Conservation (phyloP, 2,797 vertebrate species). For the Macropodus opercularis region DNA sequence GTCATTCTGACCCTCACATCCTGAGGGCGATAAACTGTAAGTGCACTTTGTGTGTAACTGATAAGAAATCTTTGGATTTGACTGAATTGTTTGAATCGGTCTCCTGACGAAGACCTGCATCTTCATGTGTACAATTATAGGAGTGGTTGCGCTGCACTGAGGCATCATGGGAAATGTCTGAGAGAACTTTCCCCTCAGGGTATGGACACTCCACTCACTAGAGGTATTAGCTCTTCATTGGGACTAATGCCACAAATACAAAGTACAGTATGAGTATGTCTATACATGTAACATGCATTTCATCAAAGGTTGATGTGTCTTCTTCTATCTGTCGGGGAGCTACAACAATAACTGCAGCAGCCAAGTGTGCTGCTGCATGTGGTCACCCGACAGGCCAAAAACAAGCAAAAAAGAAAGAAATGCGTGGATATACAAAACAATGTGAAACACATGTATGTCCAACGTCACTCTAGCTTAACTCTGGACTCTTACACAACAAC, state of each 20-base stretch:
- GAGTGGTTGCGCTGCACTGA: conserved; percentile 44
- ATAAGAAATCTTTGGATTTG: conserved; percentile 20
- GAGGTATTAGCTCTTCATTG: conserved; percentile 48
- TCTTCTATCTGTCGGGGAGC: conserved; percentile 47
- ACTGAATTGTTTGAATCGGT: conserved; percentile 17
- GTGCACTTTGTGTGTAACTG: conserved; percentile 55
- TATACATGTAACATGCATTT: conserved; percentile 45
- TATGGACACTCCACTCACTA: conserved; percentile 20
- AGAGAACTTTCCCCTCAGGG: conserved; percentile 9
- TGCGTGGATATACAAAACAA: conserved; percentile 67
- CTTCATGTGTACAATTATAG: conserved; percentile 41
- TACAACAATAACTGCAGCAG: conserved; percentile 50
- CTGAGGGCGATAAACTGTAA: conserved; percentile 38
- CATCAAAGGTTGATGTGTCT: conserved; percentile 37
- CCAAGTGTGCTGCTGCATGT: conserved; percentile 37
- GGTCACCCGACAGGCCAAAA: conserved; percentile 55
- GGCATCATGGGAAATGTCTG: conserved; percentile 37
- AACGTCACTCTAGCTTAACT: conserved; percentile 63
- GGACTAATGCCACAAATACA: conserved; percentile 34
- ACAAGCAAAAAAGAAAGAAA: conserved; percentile 56
- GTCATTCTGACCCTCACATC: conserved; percentile 21
- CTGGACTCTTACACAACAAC: conserved; percentile 18
- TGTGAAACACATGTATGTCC: conserved; percentile 69
- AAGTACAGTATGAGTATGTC: conserved; percentile 49
- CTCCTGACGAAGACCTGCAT: conserved; percentile 20